Conservation (phyloP, 2,113 vertebrate genomes). For the Bettongia penicillata region DNA sequence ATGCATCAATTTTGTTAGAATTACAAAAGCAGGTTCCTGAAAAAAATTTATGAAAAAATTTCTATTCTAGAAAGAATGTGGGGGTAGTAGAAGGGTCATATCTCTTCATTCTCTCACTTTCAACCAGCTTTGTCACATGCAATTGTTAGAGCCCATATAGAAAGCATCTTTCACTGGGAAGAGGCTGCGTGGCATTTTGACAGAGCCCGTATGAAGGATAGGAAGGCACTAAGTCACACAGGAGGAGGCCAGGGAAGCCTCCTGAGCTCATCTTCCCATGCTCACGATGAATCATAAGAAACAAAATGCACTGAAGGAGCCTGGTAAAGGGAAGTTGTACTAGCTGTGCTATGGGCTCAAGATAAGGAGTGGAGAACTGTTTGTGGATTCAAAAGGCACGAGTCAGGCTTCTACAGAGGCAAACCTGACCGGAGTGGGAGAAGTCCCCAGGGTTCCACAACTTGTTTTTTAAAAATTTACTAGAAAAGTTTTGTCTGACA, state of each 20-base stretch:
- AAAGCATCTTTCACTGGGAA: background rate
- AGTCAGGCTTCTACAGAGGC: background rate
- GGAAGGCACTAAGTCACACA: background rate
- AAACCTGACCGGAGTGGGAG: background rate
- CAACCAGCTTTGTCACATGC: background rate
- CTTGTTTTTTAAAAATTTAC: background rate
- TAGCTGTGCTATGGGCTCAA: background rate
- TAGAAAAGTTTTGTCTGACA: background rate
- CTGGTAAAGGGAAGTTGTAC: background rate
- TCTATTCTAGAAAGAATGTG: background rate
- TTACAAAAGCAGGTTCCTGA: background rate
- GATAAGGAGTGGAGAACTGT: background rate
- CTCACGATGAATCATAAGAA: background rate
- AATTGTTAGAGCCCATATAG: background rate
- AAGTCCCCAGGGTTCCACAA: background rate
- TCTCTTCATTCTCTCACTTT: background rate
- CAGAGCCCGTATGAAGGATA: background rate
- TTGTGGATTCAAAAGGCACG: background rate
- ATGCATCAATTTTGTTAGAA: background rate
- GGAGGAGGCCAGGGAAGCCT: background rate
- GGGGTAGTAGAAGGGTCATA: background rate
- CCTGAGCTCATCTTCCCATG: background rate
- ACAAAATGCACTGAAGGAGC: background rate
- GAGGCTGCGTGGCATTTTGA: background rate
- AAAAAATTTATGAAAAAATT: constrained; percentile 24